Base-by-base conservation (phyloP, 2,113 vertebrate genomes). In the Gobio gobio region DNA sequence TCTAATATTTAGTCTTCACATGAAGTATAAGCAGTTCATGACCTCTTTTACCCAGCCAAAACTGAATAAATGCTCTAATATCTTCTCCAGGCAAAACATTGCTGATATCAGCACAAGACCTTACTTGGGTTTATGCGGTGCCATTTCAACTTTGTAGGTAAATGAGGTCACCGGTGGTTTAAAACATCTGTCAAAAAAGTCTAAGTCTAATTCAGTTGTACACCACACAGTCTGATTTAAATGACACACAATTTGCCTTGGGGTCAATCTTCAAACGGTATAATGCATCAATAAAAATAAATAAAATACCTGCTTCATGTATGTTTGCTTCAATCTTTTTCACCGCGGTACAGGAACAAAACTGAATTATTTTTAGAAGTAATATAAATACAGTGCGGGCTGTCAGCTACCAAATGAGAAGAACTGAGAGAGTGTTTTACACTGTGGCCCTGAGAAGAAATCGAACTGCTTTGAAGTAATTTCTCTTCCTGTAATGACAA, bases 321-420 rank as follows among this genome's bases (percentile, higher is more conserved):
- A 12, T 47, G 47, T 12, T 13, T 47, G n/a, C 40, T 22, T 40
- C 81, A 82, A 61, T 72, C 79, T 84, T 70, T 83, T 70, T 56
- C 91, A 86, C 92, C 90, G 92, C 90, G 84, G 74, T 59, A 80
- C 68, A 81, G 59, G 18, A 56, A 7, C 77, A 88, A 91, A 92
- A 93, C 93, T 93, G 73, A 36, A 36, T 80, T 91, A 83, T 89
- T 91, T 87, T 91, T 90, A 82, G 90, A 91, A 89, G 90, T 92
- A 88, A 92, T 92, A 90, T 91, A 92, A 92, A 66, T 84, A 88
- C 45, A 66, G 40, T 82, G n/a, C 70, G 61, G 85, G 79, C 58
- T 84, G 70, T 88, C 63, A 68, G 45, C 24, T 20, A 63, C 84
- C 5, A 36, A 22, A 58, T 58, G 51, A 40, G 75, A 77, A 10